phyloP scores from a whole-genome alignment of 2,888 invertebrate genomes.

The Hyposoter didymator region DNA sequence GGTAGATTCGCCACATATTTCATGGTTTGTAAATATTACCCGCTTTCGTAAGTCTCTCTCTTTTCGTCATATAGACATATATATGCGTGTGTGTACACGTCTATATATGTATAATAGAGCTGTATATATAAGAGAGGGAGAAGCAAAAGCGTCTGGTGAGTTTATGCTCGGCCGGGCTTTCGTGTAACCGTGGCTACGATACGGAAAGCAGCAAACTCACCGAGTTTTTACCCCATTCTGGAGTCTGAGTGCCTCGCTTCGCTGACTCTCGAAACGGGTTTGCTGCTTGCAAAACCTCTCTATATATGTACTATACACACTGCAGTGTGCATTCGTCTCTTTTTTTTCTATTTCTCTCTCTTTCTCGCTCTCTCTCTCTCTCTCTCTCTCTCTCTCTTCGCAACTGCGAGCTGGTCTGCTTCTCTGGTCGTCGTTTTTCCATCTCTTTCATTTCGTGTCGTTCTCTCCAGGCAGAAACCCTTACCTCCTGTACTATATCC shows the following conservation, averaged over 20 bases:
- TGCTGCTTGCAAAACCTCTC: constrained; percentile 72
- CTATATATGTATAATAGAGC: background rate
- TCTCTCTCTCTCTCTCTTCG: constrained; percentile 59
- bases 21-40: constrained; percentile 82
- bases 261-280: constrained; percentile 82
- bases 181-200: constrained; percentile 79
- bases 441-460: constrained; percentile 48
- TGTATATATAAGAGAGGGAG: constrained; percentile 36
- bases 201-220: constrained; percentile 78
- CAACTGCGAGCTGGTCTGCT: constrained; percentile 51
- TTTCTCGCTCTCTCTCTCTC: constrained; percentile 60
- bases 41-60: constrained; percentile 65
- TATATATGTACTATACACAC: constrained; percentile 40
- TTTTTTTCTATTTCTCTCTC: constrained; percentile 58
- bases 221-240: constrained; percentile 82
- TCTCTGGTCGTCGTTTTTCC: constrained; percentile 55
- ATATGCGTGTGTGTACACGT: background rate
- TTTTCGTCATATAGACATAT: background rate
- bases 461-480: constrained; percentile 38
- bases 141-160: constrained; percentile 77
- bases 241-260: constrained; percentile 82
- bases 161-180: constrained; percentile 80
- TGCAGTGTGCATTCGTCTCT: constrained; percentile 63
- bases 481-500: constrained; percentile 56
- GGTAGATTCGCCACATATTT: constrained; percentile 76